These are phyloP conservation scores for Bradypodion pumilum DNA, from an alignment of 2,797 vertebrate species.

Conservation along the genomic window DNA sequence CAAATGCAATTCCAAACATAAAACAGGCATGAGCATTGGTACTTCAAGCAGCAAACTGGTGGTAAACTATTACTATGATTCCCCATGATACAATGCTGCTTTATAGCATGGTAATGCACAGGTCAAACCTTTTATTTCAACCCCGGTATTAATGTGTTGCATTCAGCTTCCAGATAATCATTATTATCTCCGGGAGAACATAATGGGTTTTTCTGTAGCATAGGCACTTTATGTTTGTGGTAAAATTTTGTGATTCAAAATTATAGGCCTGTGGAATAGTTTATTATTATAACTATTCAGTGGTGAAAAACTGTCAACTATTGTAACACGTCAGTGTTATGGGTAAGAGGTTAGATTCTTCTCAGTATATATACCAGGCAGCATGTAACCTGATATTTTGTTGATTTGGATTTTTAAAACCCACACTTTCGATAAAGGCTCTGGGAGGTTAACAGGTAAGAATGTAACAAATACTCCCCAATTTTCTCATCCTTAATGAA, in stretches of 20 bases:
- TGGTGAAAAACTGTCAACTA: slow-evolving; percentile 41
- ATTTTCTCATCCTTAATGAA: too few relatives aligned
- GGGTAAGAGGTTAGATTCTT: slow-evolving; percentile 17
- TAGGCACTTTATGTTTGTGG: slow-evolving; percentile 45
- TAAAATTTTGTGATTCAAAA: slow-evolving; percentile 49
- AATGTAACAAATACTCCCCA: neutral
- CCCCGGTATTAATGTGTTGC: slow-evolving; percentile 28
- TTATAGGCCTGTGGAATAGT: slow-evolving; percentile 40
- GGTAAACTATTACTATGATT: slow-evolving; percentile 9
- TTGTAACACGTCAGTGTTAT: slow-evolving; percentile 22
- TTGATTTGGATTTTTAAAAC: slow-evolving; percentile 15
- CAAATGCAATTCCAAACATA: neutral
- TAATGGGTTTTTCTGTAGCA: slow-evolving; percentile 36
- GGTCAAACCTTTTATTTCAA: slow-evolving; percentile 33
- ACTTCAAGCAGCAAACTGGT: neutral
- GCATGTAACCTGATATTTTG: slow-evolving; percentile 18
- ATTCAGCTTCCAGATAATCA: slow-evolving; percentile 30
- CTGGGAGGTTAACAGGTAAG: neutral
- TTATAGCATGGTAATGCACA: neutral
- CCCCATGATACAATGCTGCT: neutral
- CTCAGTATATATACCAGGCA: slow-evolving; percentile 15
- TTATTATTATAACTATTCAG: slow-evolving; percentile 42
- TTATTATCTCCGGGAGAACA: slow-evolving; percentile 41
- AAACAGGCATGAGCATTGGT: neutral
- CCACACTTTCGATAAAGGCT: neutral